These are phyloP conservation scores for Drosophila tropicalis DNA, from an alignment of 1,140 invertebrate species.

Conservation along the genomic window DNA sequence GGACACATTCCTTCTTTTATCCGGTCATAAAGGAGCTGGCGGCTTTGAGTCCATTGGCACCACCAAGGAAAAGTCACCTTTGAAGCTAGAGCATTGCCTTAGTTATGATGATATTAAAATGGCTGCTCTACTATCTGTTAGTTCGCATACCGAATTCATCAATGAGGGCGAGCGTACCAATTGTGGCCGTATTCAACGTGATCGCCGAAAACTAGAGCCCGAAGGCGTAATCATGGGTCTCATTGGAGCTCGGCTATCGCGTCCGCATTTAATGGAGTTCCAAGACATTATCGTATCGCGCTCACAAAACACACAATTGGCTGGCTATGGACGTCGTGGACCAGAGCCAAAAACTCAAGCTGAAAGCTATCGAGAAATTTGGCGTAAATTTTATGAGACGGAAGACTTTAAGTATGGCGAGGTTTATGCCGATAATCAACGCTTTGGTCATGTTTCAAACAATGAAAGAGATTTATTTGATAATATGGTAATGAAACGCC, in stretches of 20 bases:
- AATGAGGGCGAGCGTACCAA: slow-evolving; percentile 87
- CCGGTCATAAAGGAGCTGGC: slow-evolving; percentile 78
- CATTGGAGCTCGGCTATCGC: slow-evolving; percentile 84
- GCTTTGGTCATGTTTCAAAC: slow-evolving; percentile 54
- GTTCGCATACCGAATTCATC: slow-evolving; percentile 86
- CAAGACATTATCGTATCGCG: slow-evolving; percentile 85
- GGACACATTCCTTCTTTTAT: slow-evolving; percentile 83
- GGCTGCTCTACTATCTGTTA: slow-evolving; percentile 86
- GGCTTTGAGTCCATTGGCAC: slow-evolving; percentile 85
- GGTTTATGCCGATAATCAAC: slow-evolving; percentile 46
- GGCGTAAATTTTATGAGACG: slow-evolving; percentile 62
- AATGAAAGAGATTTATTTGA: slow-evolving; percentile 54
- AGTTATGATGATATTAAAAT: slow-evolving; percentile 82
- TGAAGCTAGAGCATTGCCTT: slow-evolving; percentile 85
- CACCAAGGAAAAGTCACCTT: slow-evolving; percentile 45
- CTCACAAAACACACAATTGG: slow-evolving; percentile 84
- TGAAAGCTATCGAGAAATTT: slow-evolving; percentile 1
- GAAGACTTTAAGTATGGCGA: slow-evolving; percentile 42
- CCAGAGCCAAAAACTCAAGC: background rate
- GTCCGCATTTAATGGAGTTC: slow-evolving; percentile 85
- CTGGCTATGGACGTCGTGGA: slow-evolving; percentile 82
- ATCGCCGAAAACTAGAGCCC: slow-evolving; percentile 50
- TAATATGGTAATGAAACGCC: slow-evolving; percentile 75
- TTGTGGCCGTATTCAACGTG: slow-evolving; percentile 82
- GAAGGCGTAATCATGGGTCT: slow-evolving; percentile 81